Percentiles rank a stretch among this genome's conserved stretches.
Conservation (phyloP, 1,140 invertebrate species). For the Platorchestia sp. region DNA sequence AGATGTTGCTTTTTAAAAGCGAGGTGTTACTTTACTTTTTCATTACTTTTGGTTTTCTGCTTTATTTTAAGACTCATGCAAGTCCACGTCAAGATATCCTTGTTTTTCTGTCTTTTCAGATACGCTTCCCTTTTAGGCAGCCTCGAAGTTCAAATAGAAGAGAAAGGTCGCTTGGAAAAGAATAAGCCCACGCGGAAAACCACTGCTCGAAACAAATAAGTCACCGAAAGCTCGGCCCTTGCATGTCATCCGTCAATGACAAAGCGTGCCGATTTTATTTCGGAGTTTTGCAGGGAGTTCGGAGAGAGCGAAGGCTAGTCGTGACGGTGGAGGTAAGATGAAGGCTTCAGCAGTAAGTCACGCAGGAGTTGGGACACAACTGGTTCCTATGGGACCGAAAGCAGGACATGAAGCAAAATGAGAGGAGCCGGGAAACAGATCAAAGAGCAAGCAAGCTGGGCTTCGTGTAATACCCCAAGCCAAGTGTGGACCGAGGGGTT, state of each 20-base stretch:
- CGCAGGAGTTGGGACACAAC: conserved; percentile 19
- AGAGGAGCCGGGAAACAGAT: not conserved
- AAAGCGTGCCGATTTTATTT: conserved; percentile 3
- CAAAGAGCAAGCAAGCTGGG: conserved; percentile 31
- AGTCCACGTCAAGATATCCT: not conserved
- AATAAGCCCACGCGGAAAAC: not conserved
- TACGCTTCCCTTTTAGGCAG: not conserved
- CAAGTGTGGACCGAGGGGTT: not conserved
- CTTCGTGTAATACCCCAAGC: not conserved
- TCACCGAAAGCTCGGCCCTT: not conserved
- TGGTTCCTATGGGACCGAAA: not conserved
- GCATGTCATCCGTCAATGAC: not conserved
- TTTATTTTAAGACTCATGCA: not conserved
- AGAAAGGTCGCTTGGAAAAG: not conserved
- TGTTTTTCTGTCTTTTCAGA: not conserved
- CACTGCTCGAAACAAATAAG: not conserved
- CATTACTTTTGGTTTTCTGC: too few species aligned
- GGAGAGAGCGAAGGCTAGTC: not conserved
- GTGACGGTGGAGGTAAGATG: not conserved
- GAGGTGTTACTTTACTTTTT: too few species aligned
- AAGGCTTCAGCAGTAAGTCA: not conserved
- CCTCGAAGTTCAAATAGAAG: not conserved
- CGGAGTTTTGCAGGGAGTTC: not conserved
- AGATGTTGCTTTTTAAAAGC: too few species aligned
- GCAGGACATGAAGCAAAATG: conserved; percentile 6